phyloP scores from a whole-genome alignment of 2,113 vertebrate genomes.

The Asarcornis scutulata region DNA sequence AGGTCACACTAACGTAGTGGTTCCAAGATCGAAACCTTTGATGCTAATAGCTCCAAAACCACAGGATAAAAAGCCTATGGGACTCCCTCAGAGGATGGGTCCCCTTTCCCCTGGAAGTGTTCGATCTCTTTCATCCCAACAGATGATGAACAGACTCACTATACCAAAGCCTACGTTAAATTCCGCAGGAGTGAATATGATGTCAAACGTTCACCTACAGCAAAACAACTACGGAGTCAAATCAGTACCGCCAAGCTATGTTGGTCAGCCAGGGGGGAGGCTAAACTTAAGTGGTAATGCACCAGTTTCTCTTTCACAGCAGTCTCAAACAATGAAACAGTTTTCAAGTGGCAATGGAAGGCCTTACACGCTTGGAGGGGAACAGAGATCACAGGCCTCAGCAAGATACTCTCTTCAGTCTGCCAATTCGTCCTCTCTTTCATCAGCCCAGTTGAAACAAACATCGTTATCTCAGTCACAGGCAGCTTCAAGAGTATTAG shows the following conservation, averaged over 20 bases:
- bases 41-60: constrained; percentile 91
- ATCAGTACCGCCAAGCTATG: constrained; percentile 78
- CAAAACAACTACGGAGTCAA: constrained; percentile 89
- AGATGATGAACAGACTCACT: constrained; percentile 88
- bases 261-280: constrained; percentile 85
- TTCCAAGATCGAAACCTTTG: constrained; percentile 92
- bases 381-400: constrained; percentile 78
- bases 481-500: constrained; percentile 75
- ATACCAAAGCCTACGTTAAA: constrained; percentile 91
- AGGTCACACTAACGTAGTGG: constrained; percentile 96
- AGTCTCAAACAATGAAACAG: constrained; percentile 91
- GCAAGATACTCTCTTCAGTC: constrained; percentile 82
- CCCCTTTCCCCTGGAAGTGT: constrained; percentile 83
- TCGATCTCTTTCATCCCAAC: constrained; percentile 87
- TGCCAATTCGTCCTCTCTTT: constrained; percentile 79
- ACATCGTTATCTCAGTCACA: constrained; percentile 81
- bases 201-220: constrained; percentile 88
- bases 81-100: constrained; percentile 89
- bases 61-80: constrained; percentile 89
- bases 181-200: constrained; percentile 85
- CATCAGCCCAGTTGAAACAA: constrained; percentile 84
- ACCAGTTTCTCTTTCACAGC: constrained; percentile 89
- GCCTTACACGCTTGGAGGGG: constrained; percentile 78
- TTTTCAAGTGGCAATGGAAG: constrained; percentile 86
- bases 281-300: constrained; percentile 85